Percentiles rank a stretch among this genome's conserved stretches.
Evolutionary conservation across 1,140 invertebrate species (phyloP).

Genomic region (Aleiodes sp.): DNA sequence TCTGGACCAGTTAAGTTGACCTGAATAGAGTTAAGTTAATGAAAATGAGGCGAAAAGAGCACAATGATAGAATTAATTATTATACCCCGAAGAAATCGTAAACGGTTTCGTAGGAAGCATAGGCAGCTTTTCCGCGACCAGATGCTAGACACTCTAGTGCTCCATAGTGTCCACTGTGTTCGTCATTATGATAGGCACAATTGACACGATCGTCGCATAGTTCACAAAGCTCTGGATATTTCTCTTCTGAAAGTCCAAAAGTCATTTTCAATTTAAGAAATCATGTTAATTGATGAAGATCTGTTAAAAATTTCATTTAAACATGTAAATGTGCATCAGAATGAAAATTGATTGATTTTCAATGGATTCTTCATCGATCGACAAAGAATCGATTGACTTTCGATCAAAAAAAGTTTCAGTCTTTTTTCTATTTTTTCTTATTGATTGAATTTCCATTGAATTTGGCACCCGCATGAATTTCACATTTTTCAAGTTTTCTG

Average conservation of each 20-base stretch:
- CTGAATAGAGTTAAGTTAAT: conserved; percentile 25
- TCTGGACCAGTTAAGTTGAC: neutral
- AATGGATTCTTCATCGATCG: too few species aligned
- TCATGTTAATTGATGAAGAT: too few species aligned
- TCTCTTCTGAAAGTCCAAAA: conserved; percentile 64
- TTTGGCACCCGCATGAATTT: too few species aligned
- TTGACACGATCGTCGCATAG: conserved; percentile 57
- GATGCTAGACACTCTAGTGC: conserved; percentile 73
- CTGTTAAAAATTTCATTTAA: too few species aligned
- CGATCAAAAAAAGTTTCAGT: too few species aligned
- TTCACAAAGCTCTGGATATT: conserved; percentile 65
- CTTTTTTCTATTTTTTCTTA: too few species aligned
- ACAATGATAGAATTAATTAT: neutral
- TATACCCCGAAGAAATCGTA: conserved; percentile 64
- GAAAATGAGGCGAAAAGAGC: neutral
- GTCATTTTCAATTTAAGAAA: too few species aligned
- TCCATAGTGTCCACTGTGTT: conserved; percentile 69
- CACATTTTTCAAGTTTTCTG: too few species aligned
- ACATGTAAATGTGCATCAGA: too few species aligned
- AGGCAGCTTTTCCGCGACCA: conserved; percentile 71
- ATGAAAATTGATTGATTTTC: too few species aligned
- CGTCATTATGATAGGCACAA: conserved; percentile 60
- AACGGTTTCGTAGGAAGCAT: conserved; percentile 69
- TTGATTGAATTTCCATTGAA: too few species aligned
- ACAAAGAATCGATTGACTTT: too few species aligned